Percentiles rank a stretch among this genome's conserved stretches.
Conservation (phyloP, 2,888 invertebrate genomes). For the Allygus modestus region DNA sequence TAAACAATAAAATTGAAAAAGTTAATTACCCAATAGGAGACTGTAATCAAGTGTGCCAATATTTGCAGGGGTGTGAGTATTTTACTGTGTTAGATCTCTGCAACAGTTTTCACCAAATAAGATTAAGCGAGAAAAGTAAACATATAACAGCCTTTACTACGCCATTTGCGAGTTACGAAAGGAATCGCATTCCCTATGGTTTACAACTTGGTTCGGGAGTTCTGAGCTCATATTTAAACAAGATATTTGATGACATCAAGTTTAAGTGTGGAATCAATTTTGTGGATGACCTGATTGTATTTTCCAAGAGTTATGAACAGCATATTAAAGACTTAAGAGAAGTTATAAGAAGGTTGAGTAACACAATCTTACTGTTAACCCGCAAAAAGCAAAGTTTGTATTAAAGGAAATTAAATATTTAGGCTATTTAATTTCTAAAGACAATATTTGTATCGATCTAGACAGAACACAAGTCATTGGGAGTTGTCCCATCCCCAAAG, state of each 20-base stretch:
- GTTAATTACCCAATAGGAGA: conserved; percentile 26
- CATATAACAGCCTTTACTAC: conserved; percentile 18
- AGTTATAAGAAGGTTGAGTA: not conserved
- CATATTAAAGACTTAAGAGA: conserved; percentile 2
- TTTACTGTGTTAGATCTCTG: conserved; percentile 23
- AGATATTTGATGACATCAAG: conserved; percentile 23
- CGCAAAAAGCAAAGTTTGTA: conserved; percentile 38
- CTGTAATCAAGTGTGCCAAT: too few relatives aligned
- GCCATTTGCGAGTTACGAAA: not conserved
- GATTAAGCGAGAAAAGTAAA: not conserved
- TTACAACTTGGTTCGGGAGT: not conserved
- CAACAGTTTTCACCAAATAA: conserved; percentile 2
- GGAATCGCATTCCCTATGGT: not conserved
- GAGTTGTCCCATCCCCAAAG: conserved; percentile 5
- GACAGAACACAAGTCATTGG: conserved; percentile 5
- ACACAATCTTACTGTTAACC: conserved; percentile 45
- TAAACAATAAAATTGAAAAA: conserved; percentile 6
- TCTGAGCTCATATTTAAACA: conserved; percentile 3
- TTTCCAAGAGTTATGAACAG: not conserved
- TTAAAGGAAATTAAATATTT: conserved; percentile 27
- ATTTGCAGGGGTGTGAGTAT: conserved; percentile 13
- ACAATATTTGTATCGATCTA: conserved; percentile 28
- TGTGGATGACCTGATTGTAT: conserved; percentile 21
- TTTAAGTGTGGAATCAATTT: conserved; percentile 16
- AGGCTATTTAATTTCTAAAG: conserved; percentile 22